These are phyloP conservation scores for Harpegnathos saltator DNA, from an alignment of 1,140 invertebrate genomes.

Conservation along the genomic window DNA sequence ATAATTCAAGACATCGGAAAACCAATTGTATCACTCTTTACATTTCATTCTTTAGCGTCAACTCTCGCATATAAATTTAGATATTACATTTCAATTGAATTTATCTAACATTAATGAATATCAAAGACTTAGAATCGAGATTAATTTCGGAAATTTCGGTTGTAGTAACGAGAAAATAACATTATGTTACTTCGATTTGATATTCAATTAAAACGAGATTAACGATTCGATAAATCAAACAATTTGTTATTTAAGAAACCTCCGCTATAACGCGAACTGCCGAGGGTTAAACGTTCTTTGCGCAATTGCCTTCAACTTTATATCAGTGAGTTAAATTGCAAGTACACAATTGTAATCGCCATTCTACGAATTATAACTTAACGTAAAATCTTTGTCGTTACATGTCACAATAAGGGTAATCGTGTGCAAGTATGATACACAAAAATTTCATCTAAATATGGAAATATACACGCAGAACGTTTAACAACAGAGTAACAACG, in stretches of 20 bases:
- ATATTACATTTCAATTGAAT: constrained; percentile 15
- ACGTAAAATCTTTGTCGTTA: constrained; percentile 16
- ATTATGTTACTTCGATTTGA: neutral
- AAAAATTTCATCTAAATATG: neutral
- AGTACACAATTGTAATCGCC: neutral
- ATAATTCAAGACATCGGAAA: neutral
- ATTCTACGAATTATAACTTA: neutral
- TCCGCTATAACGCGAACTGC: neutral
- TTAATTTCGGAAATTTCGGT: neutral
- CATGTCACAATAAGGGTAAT: neutral
- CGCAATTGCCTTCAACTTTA: constrained; percentile 10
- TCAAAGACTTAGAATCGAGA: constrained; percentile 11
- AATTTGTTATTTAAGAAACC: constrained; percentile 33
- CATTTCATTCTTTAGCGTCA: neutral
- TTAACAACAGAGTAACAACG: neutral
- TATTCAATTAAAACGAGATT: constrained; percentile 21
- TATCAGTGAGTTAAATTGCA: constrained; percentile 20
- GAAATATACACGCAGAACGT: neutral
- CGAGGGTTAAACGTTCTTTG: constrained; percentile 38
- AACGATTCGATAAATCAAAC: neutral
- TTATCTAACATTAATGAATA: neutral
- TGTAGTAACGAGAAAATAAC: constrained; percentile 7
- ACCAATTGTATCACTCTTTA: neutral
- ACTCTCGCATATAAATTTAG: neutral
- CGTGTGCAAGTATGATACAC: constrained; percentile 6